phyloP scores from a whole-genome alignment of 1,140 invertebrate genomes.

The Drosophila subpulchrella region DNA sequence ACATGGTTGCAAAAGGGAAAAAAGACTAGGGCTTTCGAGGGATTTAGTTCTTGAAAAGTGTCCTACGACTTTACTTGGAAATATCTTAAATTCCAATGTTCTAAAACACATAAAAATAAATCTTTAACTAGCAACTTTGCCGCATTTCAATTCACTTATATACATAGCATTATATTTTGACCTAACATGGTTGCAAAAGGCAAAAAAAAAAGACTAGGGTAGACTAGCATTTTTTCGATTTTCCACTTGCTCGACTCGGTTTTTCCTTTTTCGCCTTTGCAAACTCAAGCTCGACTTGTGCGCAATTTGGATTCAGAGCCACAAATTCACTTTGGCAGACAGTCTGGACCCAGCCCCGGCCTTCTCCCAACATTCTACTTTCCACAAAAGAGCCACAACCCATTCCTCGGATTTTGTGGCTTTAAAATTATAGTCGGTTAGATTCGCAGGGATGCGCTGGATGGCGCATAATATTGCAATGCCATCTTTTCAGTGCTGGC shows the following conservation, averaged over 20 bases:
- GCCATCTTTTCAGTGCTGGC: slow-evolving; percentile 39
- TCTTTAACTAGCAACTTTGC: background rate
- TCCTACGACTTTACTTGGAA: too few species aligned
- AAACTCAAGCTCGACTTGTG: slow-evolving; percentile 68
- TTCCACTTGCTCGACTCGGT: slow-evolving; percentile 66
- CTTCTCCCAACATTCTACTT: background rate
- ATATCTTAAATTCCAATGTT: too few species aligned
- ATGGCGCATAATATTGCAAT: slow-evolving; percentile 58
- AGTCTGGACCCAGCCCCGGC: background rate
- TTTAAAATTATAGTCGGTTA: slow-evolving; percentile 78
- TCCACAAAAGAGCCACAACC: slow-evolving; percentile 16
- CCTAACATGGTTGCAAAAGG: background rate
- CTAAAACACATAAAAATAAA: background rate
- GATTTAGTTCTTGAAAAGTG: too few species aligned
- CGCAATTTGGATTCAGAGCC: slow-evolving; percentile 66
- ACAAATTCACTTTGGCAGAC: slow-evolving; percentile 60
- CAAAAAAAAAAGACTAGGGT: slow-evolving; percentile 7
- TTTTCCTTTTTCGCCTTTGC: slow-evolving; percentile 30
- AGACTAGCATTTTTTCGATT: slow-evolving; percentile 47
- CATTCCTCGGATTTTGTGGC: slow-evolving; percentile 53
- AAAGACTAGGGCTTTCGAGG: background rate
- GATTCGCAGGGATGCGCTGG: slow-evolving; percentile 50
- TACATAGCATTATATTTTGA: background rate
- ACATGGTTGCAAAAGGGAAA: background rate
- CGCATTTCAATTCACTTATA: background rate